phyloP scores from a whole-genome alignment of 2,113 vertebrate genomes.

The Pygoscelis adeliae region DNA sequence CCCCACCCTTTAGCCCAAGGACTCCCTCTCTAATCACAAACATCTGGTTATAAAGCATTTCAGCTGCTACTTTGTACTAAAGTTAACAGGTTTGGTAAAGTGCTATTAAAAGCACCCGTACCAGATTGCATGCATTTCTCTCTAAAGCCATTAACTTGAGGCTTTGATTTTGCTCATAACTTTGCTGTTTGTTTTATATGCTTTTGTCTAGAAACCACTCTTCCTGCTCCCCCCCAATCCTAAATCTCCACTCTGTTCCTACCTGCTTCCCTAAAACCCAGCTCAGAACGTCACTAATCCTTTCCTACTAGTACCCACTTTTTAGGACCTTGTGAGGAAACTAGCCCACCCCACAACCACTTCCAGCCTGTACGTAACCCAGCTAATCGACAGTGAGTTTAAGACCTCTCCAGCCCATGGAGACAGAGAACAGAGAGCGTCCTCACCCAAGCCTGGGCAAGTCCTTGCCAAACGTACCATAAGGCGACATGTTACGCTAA shows the following conservation, averaged over 20 bases:
- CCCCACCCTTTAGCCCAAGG: neutral
- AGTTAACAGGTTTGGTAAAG: neutral
- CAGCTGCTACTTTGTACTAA: neutral
- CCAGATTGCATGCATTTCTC: neutral
- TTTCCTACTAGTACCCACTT: neutral
- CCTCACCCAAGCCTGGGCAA: neutral
- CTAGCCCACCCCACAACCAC: neutral
- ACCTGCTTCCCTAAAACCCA: neutral
- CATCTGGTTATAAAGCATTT: neutral
- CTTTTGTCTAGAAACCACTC: neutral
- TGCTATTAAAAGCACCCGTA: neutral
- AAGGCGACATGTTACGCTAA: rapidly evolving
- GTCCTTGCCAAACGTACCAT: neutral
- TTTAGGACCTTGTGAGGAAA: neutral
- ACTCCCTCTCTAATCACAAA: neutral
- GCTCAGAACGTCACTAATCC: neutral
- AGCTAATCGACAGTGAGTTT: neutral
- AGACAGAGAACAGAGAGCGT: neutral
- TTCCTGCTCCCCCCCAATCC: neutral
- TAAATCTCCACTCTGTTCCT: neutral
- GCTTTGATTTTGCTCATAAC: neutral
- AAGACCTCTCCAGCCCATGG: neutral
- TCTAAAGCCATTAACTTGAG: neutral
- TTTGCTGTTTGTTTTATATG: neutral
- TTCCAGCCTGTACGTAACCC: neutral